Evolutionary conservation across 2,888 invertebrate genomes (phyloP).

Genomic region (Odontothrips loti): DNA sequence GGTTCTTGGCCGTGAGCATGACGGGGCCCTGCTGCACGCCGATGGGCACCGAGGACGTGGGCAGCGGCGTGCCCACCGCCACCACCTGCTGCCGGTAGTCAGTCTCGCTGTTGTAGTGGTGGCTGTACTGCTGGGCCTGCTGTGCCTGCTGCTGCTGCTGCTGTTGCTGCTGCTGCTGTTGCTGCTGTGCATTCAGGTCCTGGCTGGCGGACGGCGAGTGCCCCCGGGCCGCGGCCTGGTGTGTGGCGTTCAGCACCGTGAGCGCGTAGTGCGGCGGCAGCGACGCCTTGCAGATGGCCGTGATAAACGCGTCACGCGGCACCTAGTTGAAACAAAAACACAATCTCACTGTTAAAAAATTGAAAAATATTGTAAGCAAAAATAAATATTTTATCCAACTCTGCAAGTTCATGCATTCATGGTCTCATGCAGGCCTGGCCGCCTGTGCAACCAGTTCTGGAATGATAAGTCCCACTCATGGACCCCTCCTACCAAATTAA

Average conservation of each 20-base stretch:
- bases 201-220: constrained; percentile 43
- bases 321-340: constrained; percentile 45
- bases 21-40: constrained; percentile 83
- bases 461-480: too few species aligned
- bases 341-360: constrained; percentile 35
- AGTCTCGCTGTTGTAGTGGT: constrained; percentile 54
- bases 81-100: constrained; percentile 92
- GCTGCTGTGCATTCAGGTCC: constrained; percentile 40
- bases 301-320: constrained; percentile 90
- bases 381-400: background rate
- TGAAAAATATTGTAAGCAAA: constrained; percentile 46
- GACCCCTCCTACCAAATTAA: too few species aligned
- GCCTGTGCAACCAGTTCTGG: too few species aligned
- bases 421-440: too few species aligned
- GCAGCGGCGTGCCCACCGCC: constrained; percentile 92
- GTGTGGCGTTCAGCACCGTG: constrained; percentile 68
- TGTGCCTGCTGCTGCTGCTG: constrained; percentile 44
- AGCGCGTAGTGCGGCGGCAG: constrained; percentile 92
- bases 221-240: background rate
- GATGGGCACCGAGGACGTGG: constrained; percentile 72
- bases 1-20: constrained; percentile 95
- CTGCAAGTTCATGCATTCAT: too few species aligned
- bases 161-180: constrained; percentile 45
- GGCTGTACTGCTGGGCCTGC: constrained; percentile 49
- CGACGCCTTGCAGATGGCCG: constrained; percentile 92